phyloP scores from a whole-genome alignment of 2,113 vertebrate species.

The Onychostoma macrolepis region DNA sequence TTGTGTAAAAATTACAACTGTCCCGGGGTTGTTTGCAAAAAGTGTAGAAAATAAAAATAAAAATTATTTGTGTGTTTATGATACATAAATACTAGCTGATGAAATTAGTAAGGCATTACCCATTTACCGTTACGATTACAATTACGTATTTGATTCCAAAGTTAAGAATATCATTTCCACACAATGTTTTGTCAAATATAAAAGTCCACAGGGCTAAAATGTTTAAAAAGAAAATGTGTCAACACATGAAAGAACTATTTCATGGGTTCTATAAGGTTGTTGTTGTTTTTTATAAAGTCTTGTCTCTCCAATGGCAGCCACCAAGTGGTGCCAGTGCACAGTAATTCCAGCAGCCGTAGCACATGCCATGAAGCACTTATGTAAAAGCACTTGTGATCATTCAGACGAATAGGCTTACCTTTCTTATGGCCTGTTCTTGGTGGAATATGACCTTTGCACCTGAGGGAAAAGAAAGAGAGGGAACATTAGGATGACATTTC shows the following conservation, averaged over 20 bases:
- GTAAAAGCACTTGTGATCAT: background rate
- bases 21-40: background rate
- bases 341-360: background rate
- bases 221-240: too few species aligned
- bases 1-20: background rate
- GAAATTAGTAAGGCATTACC: background rate
- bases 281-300: background rate
- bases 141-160: background rate
- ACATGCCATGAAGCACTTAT: background rate
- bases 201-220: background rate
- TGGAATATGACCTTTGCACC: constrained; percentile 46
- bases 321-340: constrained; percentile 39
- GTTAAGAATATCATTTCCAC: background rate
- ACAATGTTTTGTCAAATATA: background rate
- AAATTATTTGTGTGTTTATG: background rate
- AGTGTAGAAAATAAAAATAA: background rate
- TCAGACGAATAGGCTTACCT: constrained; percentile 7
- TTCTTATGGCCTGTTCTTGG: constrained; percentile 23
- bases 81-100: background rate
- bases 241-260: background rate
- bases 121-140: too few species aligned
- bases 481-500: constrained; percentile 31
- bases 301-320: constrained; percentile 27
- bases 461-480: constrained; percentile 29
- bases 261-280: background rate